Evolutionary conservation across 2,797 vertebrate genomes (phyloP), one percentile per base, ranked within the genome.

Genomic region (Cryptoprocta ferox): DNA sequence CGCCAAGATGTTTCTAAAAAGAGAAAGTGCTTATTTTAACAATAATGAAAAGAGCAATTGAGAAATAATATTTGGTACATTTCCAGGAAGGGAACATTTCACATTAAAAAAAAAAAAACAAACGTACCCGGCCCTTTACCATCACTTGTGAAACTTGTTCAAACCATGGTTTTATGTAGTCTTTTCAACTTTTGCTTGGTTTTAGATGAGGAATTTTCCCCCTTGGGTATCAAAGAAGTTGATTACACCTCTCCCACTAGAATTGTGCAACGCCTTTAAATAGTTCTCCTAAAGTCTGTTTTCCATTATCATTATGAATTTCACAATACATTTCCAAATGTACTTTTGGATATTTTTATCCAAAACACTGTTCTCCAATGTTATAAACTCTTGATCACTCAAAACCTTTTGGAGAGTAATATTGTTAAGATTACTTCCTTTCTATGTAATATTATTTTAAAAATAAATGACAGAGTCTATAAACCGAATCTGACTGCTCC

Each of bases 261-360:
- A 93, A 94, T 97, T 98, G 96, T 97, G 97, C 95, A 98, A 95
- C 95, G 81, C 37, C n/a, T 96, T 87, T 96, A 98, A 93, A 93
- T 96, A 87, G 93, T 85, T 91, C 53, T 97, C 93, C 82, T 97
- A 16, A 87, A 71, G 65, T 94, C 98, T 98, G 97, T 95, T 98
- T 98, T 83, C 81, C 84, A 97, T 98, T 97, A 96, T 71, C 86
- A n/a, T 87, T 85, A 53, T 68, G 91, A 96, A 94, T 98, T 98
- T 98, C 97, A 97, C 97, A 98, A 98, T 95, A 70, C 59, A 86
- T 91, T 95, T 97, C 96, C 96, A 97, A 98, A 96, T 81, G 97
- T 84, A 88, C 89, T 97, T 98, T 97, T 28, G 87, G 85, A 66
- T 97, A 97, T 96, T 97, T 97, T 98, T 97, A 97, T 89, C 95